A percentile compares a stretch with the other conserved stretches of the same genome.
Evolutionary conservation across 2,888 invertebrate species (phyloP).

Genomic region (Gnatocerus cornutus): DNA sequence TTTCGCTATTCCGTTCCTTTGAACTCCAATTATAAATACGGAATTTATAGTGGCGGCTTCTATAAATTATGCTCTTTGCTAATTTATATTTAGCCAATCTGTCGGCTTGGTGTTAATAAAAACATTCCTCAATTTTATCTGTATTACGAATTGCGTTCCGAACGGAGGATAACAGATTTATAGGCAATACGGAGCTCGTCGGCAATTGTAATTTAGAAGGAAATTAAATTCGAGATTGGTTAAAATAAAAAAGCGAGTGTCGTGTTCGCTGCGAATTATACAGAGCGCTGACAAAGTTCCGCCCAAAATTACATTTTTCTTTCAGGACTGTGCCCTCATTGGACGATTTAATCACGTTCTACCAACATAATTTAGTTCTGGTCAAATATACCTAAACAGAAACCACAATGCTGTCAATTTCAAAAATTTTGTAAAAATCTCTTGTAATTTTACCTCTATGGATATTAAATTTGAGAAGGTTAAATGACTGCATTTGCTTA

Average conservation of each 20-base stretch:
- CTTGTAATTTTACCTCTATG: too few species aligned
- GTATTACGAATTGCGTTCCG: slow-evolving; percentile 16
- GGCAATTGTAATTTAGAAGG: slow-evolving; percentile 8
- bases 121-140: slow-evolving; percentile 28
- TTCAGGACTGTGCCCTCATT: too few species aligned
- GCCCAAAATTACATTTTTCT: too few species aligned
- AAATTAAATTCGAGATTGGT: slow-evolving; percentile 20
- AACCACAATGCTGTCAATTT: too few species aligned
- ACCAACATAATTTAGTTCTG: too few species aligned
- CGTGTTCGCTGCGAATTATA: slow-evolving; percentile 16
- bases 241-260: slow-evolving; percentile 30
- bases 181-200: slow-evolving; percentile 23
- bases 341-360: too few species aligned
- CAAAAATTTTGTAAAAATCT: too few species aligned
- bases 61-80: slow-evolving; percentile 31
- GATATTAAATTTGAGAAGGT: too few species aligned
- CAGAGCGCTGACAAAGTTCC: too few species aligned
- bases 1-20: too few species aligned
- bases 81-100: slow-evolving; percentile 38
- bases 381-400: too few species aligned
- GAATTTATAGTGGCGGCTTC: slow-evolving; percentile 28
- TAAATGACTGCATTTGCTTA: too few species aligned
- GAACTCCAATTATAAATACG: slow-evolving; percentile 14
- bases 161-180: slow-evolving; percentile 25
- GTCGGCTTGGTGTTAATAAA: slow-evolving; percentile 17